Conservation (phyloP, 1,140 invertebrate genomes). For the Drosophila asahinai region DNA sequence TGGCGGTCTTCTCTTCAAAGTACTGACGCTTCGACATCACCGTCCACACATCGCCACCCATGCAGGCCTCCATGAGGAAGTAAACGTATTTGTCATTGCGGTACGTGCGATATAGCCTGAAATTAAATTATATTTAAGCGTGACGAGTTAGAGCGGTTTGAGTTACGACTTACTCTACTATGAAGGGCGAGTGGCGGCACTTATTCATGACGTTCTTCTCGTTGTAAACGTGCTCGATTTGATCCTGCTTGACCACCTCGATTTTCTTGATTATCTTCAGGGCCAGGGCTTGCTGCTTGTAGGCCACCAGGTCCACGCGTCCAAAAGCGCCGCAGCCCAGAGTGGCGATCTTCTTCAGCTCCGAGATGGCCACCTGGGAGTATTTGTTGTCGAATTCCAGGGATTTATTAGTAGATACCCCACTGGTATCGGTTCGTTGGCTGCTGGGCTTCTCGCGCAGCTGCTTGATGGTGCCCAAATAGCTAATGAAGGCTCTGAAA, state of each 20-base stretch:
- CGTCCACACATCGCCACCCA: conserved; percentile 99
- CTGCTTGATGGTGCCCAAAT: conserved; percentile 85
- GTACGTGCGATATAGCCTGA: conserved; percentile 96
- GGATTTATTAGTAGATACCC: conserved; percentile 46
- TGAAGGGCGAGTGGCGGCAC: conserved; percentile 91
- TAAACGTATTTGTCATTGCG: conserved; percentile 98
- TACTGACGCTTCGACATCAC: conserved; percentile 92
- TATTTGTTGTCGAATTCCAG: conserved; percentile 87
- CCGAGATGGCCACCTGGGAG: conserved; percentile 89
- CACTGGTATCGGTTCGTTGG: conserved; percentile 29
- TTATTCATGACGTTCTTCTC: conserved; percentile 96
- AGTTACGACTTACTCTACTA: conserved; percentile 90
- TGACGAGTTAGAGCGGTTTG: neutral
- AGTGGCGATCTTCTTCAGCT: conserved; percentile 93
- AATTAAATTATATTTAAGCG: conserved; percentile 7
- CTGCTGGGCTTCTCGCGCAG: conserved; percentile 62
- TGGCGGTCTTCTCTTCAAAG: conserved; percentile 94
- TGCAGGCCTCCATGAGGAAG: conserved; percentile 97
- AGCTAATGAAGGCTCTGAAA: conserved; percentile 86
- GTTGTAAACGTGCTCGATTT: conserved; percentile 96
- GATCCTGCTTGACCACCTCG: conserved; percentile 96
- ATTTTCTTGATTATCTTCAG: conserved; percentile 97
- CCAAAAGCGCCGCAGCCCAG: conserved; percentile 97
- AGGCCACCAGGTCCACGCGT: conserved; percentile 93
- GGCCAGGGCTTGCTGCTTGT: conserved; percentile 91